Conservation (phyloP, 1,140 invertebrate genomes). For the Meloidogyne floridensis region DNA sequence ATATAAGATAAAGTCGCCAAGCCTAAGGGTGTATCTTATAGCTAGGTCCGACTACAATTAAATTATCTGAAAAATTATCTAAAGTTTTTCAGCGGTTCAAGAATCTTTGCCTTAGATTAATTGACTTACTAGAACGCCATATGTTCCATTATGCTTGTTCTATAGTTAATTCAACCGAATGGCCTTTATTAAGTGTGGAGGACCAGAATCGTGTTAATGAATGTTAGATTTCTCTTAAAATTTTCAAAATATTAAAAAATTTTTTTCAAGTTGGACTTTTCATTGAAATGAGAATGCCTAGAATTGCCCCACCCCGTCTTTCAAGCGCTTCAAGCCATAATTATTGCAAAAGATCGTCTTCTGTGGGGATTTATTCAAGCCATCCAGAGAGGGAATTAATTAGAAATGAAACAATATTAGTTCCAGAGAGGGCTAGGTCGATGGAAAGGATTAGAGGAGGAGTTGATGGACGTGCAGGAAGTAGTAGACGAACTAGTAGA, state of each 20-base stretch:
- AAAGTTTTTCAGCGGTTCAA: conserved; percentile 53
- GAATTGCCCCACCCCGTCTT: conserved; percentile 57
- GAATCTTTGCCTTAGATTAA: conserved; percentile 52
- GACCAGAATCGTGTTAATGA: conserved; percentile 60
- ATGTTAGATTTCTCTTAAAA: conserved; percentile 43
- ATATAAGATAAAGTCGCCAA: too few relatives aligned
- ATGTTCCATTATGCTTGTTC: conserved; percentile 61
- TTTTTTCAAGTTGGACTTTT: conserved; percentile 59
- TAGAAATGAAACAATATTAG: background rate
- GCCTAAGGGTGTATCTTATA: too few relatives aligned
- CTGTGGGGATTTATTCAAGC: conserved; percentile 50
- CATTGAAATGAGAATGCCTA: conserved; percentile 57
- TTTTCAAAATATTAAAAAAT: background rate
- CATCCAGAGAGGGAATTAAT: background rate
- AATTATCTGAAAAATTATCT: background rate
- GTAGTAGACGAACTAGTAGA: background rate
- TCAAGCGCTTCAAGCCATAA: conserved; percentile 56
- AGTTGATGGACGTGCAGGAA: conserved; percentile 16
- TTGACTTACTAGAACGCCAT: conserved; percentile 58
- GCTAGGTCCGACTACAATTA: background rate
- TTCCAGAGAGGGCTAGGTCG: conserved; percentile 37
- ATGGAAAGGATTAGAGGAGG: conserved; percentile 25
- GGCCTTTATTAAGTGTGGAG: conserved; percentile 42
- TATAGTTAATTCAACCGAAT: conserved; percentile 56
- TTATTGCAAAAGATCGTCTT: conserved; percentile 59